These are phyloP conservation scores for Oplegnathus fasciatus DNA, from an alignment of 2,113 vertebrate species.

Conservation along the genomic window DNA sequence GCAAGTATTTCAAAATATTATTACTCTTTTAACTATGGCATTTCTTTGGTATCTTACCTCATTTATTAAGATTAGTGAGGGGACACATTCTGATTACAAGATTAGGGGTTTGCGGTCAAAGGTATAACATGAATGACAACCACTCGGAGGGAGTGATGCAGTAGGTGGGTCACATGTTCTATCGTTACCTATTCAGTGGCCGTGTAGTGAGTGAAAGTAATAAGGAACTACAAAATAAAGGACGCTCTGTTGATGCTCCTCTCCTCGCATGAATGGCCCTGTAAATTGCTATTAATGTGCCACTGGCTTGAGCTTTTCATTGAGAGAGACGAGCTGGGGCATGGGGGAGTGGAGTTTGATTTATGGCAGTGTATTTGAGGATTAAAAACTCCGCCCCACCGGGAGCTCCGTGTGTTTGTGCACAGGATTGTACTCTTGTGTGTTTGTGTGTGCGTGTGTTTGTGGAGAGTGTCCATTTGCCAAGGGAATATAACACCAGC, in stretches of 20 bases:
- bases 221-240: slow-evolving; percentile 80
- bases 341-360: slow-evolving; percentile 72
- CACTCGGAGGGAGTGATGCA: slow-evolving; percentile 31
- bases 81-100: background rate
- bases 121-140: slow-evolving; percentile 42
- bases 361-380: slow-evolving; percentile 82
- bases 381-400: slow-evolving; percentile 80
- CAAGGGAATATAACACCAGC: slow-evolving; percentile 71
- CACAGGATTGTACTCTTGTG: slow-evolving; percentile 31
- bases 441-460: slow-evolving; percentile 42
- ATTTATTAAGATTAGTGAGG: slow-evolving; percentile 16
- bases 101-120: slow-evolving; percentile 16
- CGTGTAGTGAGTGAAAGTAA: slow-evolving; percentile 69
- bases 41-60: background rate
- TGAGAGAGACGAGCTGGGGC: slow-evolving; percentile 69
- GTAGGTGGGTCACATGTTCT: slow-evolving; percentile 61
- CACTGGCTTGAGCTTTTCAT: slow-evolving; percentile 78
- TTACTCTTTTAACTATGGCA: no score
- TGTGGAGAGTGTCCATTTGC: slow-evolving; percentile 61
- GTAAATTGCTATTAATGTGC: slow-evolving; percentile 84
- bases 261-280: slow-evolving; percentile 70
- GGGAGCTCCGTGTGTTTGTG: slow-evolving; percentile 71
- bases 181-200: slow-evolving; percentile 62
- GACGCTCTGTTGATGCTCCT: slow-evolving; percentile 68
- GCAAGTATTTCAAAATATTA: no score